Base-by-base conservation (phyloP, 1,140 invertebrate species). In the Lordiphosa stackelbergi region DNA sequence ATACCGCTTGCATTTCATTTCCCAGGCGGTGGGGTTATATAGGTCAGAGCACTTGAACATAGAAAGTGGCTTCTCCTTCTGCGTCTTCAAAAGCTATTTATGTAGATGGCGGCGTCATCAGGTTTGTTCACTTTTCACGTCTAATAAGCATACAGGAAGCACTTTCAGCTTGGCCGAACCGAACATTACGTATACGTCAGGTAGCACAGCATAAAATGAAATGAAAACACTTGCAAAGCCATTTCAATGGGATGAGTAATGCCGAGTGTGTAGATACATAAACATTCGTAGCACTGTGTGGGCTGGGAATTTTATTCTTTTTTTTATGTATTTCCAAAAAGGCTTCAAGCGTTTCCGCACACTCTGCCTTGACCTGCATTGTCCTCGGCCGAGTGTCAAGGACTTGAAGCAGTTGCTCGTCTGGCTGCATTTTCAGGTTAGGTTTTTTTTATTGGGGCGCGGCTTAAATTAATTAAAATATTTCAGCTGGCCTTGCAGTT, bases 71-170 rank as follows among this genome's bases (percentile, higher is more conserved):
- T 54, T 53, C 68, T 66, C 53, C 74, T 78, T 69, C 36, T 53
- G 41, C 58, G 10, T 16, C 35, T 31, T 7, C 41, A 19, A 79
- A 79, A 71, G 77, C 77, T 79, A 79, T 79, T 79, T 79, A 72
- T 53, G 72, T 79, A 64, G 63, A 57, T 57, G 71, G 43, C 66
- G 61, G 63, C 75, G 75, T 79, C 75, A 79, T 79, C 74, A 66
- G 46, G 43, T 60, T 69, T 73, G n/a, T 75, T 79, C 75, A 79
- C 75, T 79, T 79, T 79, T 71, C 58, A n/a, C n/a, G 56, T 81
- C 77, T 83, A 75, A 79, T 83, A 83, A 79, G 77, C 75, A 83
- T 75, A 75, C 71, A 83, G 75, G 75, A 79, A 79, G 54, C 62
- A 81, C 75, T 72, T 71, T 79, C 58, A 64, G 62, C 77, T 60